Base-by-base conservation (phyloP, 2,888 invertebrate genomes). In the Micoletzkya japonica region DNA sequence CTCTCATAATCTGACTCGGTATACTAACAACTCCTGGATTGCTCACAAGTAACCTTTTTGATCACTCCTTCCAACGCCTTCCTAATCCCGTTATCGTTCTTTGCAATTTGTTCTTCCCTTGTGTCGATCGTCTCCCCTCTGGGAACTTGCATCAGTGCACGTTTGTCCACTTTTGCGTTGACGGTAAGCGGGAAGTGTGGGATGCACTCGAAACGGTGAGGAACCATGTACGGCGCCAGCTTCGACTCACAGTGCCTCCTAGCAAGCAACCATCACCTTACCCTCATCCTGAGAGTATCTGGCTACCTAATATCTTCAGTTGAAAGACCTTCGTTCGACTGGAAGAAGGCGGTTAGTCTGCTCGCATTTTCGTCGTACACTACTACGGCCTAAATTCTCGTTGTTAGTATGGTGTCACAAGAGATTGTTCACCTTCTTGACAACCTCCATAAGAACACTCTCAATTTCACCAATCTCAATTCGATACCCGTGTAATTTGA, bases 381-480 rank as follows among this genome's bases (percentile, higher is more conserved):
- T 0, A 75, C 71, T 60, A 75, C 75, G 28, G 73, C 75, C 36
- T 66, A 1, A 17, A 59, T 26, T 4, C 4, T 60, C 26, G 20
- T 24, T 7, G 1, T 28, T 44, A n/a, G 24, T 2, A 30, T 28
- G 2, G 4, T 44, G 28, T 28, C 10, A 34, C 2, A 34, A 58
- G 24, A 10, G 4, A 50, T 50, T 20, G 20, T 3, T 28, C 24
- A 64, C 64, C 54, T 64, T 50, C 7, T 54, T 26, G 14, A n/a
- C 64, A 52, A 34, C 24, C 28, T 28, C 44, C 17, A 54, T 6
- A n/a, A 84, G 49, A 4, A 61, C 70, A 17, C 59, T 72, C 50
- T 85, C 85, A 14, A 84, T 78, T 74, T 84, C 84, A 4, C 71
- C 72, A 2, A 83, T 56, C 32, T 84, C 84, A 14, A 84, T 77